Conservation (phyloP, 2,113 vertebrate species). For the Dipodomys stephensi region DNA sequence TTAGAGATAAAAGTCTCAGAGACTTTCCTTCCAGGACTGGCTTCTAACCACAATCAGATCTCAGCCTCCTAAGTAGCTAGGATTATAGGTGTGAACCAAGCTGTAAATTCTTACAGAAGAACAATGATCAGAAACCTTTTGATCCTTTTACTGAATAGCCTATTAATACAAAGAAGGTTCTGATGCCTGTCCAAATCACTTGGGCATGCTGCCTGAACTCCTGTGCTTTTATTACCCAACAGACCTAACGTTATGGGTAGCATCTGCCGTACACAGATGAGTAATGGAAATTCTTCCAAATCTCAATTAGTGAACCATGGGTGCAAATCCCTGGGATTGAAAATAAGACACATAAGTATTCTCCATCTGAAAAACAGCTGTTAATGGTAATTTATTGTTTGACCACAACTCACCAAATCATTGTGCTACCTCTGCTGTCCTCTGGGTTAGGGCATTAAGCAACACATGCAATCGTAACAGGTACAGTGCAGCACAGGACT, state of each 20-base stretch:
- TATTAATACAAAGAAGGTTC: background rate
- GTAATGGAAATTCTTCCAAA: background rate
- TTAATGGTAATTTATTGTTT: background rate
- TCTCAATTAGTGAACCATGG: background rate
- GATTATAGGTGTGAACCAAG: background rate
- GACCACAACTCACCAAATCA: background rate
- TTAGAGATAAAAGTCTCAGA: too few relatives aligned
- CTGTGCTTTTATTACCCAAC: background rate
- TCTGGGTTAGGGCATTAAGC: background rate
- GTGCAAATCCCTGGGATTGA: background rate
- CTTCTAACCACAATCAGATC: too few relatives aligned
- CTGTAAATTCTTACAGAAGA: background rate
- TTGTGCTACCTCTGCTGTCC: background rate
- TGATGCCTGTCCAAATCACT: background rate
- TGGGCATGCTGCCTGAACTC: background rate
- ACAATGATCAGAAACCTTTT: background rate
- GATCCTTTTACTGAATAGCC: background rate
- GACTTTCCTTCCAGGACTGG: too few relatives aligned
- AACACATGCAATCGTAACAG: background rate
- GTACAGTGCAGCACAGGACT: background rate
- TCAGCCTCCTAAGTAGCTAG: too few relatives aligned
- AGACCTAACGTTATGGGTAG: background rate
- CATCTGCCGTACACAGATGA: background rate
- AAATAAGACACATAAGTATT: background rate
- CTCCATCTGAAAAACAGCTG: slow-evolving; percentile 3